These are phyloP conservation scores for Hypena proboscidalis DNA, from an alignment of 2,888 invertebrate genomes.

Conservation along the genomic window DNA sequence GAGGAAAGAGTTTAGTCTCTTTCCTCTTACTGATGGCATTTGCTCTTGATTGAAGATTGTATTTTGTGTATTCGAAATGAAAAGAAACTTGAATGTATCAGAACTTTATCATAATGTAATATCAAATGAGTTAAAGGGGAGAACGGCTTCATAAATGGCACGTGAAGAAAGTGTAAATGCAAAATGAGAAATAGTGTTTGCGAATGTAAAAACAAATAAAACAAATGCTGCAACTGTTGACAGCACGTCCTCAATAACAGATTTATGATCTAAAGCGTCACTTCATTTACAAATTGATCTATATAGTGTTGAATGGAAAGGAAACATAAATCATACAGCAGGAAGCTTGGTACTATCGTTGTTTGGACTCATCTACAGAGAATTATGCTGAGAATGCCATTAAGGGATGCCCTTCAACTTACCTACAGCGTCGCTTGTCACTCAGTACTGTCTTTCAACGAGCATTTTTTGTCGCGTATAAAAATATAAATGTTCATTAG, in stretches of 20 bases:
- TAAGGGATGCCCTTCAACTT: conserved; percentile 70
- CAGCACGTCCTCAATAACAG: background rate
- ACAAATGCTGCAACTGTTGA: background rate
- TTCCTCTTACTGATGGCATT: no score
- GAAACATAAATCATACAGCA: conserved; percentile 75
- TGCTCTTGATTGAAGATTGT: no score
- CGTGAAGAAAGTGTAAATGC: background rate
- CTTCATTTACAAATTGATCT: conserved; percentile 34
- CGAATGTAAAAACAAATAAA: background rate
- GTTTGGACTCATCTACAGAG: conserved; percentile 46
- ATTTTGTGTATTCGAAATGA: no score
- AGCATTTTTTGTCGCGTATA: conserved; percentile 62
- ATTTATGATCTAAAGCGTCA: conserved; percentile 10
- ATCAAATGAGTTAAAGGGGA: background rate
- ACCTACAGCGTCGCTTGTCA: conserved; percentile 82
- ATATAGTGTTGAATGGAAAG: conserved; percentile 62
- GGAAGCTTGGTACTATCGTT: conserved; percentile 56
- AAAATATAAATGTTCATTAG: conserved; percentile 81
- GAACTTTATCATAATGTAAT: background rate
- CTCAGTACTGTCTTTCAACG: conserved; percentile 73
- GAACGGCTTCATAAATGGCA: background rate
- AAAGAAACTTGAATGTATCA: no score
- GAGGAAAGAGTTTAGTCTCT: no score
- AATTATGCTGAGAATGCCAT: conserved; percentile 74
- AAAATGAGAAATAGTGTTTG: background rate